Conservation (phyloP, 2,113 vertebrate genomes). For the Equus quagga region DNA sequence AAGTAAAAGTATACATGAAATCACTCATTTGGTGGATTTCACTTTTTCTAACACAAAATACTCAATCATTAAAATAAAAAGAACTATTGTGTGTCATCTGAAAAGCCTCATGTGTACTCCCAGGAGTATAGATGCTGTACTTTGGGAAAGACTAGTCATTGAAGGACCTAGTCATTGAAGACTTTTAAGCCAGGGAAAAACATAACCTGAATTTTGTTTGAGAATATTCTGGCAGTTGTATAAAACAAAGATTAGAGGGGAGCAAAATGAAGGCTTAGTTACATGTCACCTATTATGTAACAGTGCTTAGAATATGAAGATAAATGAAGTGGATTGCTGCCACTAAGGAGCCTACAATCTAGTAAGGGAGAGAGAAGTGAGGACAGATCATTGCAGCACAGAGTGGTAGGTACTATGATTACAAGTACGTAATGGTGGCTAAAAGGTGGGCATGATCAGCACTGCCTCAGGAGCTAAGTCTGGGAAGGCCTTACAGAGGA, state of each 20-base stretch:
- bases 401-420: background rate
- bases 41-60: constrained; percentile 33
- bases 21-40: background rate
- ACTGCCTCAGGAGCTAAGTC: background rate
- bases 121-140: background rate
- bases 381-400: background rate
- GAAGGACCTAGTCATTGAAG: background rate
- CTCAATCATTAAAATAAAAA: background rate
- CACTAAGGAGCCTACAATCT: background rate
- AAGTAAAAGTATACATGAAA: background rate
- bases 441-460: background rate
- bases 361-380: background rate
- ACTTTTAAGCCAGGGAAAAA: background rate
- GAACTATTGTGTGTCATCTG: background rate
- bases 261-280: background rate
- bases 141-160: background rate
- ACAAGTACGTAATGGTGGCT: background rate
- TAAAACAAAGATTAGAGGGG: background rate
- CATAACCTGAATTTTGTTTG: background rate
- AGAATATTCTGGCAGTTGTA: background rate
- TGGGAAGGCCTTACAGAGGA: background rate
- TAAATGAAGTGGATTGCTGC: background rate
- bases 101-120: background rate
- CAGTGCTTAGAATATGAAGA: background rate
- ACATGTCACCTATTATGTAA: background rate